phyloP scores from a whole-genome alignment of 2,113 vertebrate species.

The Myotis brandtii region DNA sequence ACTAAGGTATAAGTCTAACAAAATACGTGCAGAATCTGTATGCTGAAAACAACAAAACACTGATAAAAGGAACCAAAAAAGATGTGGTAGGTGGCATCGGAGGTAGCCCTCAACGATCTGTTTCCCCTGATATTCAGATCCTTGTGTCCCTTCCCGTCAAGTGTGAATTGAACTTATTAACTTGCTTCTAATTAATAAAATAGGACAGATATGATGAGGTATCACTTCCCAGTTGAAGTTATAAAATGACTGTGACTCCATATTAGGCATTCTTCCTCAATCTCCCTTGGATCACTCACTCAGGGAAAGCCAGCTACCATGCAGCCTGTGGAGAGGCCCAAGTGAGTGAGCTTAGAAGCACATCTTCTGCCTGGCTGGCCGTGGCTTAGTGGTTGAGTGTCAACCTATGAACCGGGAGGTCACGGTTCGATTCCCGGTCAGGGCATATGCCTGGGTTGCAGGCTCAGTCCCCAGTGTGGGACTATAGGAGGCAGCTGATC shows the following conservation, averaged over 20 bases:
- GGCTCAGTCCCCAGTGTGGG: no score
- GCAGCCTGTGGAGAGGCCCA: neutral
- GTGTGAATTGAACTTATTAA: neutral
- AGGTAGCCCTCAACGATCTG: neutral
- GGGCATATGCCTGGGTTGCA: no score
- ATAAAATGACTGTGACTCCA: neutral
- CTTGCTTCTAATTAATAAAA: neutral
- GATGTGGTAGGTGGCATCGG: neutral
- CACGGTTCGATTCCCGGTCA: no score
- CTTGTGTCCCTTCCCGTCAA: neutral
- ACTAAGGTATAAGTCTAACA: neutral
- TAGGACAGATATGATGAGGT: neutral
- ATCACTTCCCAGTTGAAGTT: neutral
- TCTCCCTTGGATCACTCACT: neutral
- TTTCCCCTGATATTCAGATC: neutral
- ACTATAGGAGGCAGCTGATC: no score
- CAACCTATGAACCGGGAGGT: no score
- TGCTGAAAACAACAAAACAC: constrained; percentile 13
- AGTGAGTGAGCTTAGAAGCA: neutral
- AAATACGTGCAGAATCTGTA: neutral
- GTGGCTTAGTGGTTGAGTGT: no score
- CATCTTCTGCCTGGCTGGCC: neutral
- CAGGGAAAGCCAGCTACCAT: neutral
- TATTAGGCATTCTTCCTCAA: neutral
- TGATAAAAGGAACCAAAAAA: constrained; percentile 20